Evolutionary conservation across 1,140 invertebrate genomes (phyloP).

Genomic region (Aphis craccivora): DNA sequence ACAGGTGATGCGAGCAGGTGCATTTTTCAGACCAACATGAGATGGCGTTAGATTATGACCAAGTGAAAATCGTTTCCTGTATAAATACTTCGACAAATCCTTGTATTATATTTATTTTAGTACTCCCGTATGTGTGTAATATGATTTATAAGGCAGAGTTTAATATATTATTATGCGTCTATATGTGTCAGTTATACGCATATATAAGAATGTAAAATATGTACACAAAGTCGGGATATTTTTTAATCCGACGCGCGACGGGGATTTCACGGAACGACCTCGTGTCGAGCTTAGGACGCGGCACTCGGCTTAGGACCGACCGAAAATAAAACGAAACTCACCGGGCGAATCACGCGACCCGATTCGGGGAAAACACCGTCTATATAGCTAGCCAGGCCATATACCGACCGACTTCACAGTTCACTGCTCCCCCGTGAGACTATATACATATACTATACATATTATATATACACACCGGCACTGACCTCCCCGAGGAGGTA

Average conservation of each 20-base stretch:
- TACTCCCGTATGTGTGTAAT: neutral
- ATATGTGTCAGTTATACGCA: neutral
- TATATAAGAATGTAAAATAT: neutral
- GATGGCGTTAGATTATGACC: neutral
- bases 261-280: constrained; percentile 9
- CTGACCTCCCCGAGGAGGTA: constrained; percentile 6
- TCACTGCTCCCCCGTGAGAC: neutral
- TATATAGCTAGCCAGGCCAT: neutral
- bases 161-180: neutral
- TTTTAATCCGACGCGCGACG: constrained; percentile 13
- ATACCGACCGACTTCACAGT: neutral
- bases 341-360: neutral
- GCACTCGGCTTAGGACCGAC: neutral
- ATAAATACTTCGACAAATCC: neutral
- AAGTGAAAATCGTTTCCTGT: neutral
- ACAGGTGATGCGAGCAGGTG: constrained; percentile 28
- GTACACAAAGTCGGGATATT: neutral
- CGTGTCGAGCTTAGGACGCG: neutral
- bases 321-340: neutral
- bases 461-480: neutral
- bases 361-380: neutral
- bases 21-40: neutral
- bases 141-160: too few relatives aligned
- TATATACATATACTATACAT: neutral
- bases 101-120: neutral